Evolutionary conservation across 2,113 vertebrate genomes (phyloP), one percentile per base, ranked within the genome.

Genomic region (Tenebrosternarchus preto): DNA sequence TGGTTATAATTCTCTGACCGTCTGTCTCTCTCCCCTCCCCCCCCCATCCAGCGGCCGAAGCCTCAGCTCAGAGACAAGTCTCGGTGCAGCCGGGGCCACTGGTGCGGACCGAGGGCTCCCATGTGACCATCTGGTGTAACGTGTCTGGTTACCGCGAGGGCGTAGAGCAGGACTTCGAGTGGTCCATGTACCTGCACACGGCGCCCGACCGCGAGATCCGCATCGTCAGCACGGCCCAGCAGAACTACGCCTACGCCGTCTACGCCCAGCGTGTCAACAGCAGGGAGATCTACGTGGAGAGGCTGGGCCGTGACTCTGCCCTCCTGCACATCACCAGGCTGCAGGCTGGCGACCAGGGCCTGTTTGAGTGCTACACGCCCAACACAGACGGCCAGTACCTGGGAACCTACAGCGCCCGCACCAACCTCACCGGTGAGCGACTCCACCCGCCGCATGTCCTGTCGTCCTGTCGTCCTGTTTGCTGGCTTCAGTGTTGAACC

Each of bases 81-180:
- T 86, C 89, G 0, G 94, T 99, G 67, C 94, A 98, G 90, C 90
- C 92, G 1, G 95, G 96, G 0, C 96, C 97, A 4, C 86, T 99
- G 20, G 91, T 95, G 73, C 95, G 97, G 78, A 95, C 94, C 0
- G 95, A 96, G 85, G 95, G 96, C 20, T 96, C 96, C 80, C 95
- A 98, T 20, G 53, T 96, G 89, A 97, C 95, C 39, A 94, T 98
- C 91, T 96, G 95, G 96, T 98, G 96, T 91, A 97, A 97, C 5
- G 96, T 97, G 87, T 94, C 93, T 0, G 95, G 95, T 88, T 95
- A 93, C 88, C 94, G 93, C 81, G 93, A 93, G 1, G 91, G 94
- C 0, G 31, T 93, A 0, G 89, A 94, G 87, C 95, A 95, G 90
- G 92, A 96, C 80, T 98, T 98, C 75, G 96, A 98, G 89, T 98